Evolutionary conservation across 1,140 invertebrate genomes (phyloP).

Genomic region (Sitophilus oryzae): DNA sequence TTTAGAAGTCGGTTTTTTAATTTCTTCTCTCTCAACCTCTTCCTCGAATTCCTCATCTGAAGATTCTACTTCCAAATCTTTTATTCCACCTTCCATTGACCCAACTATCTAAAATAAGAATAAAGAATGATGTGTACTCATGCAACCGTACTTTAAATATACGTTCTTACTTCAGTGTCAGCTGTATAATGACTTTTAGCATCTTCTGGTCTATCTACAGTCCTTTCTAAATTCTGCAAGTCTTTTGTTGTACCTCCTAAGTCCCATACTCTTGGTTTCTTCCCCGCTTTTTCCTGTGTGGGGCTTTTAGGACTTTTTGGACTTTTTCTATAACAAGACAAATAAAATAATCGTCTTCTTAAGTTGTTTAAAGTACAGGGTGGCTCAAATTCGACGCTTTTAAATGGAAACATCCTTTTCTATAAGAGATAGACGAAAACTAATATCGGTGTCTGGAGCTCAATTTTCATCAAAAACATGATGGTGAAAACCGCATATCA

Average conservation of each 20-base stretch:
- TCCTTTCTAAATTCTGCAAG: constrained; percentile 74
- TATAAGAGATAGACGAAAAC: too few relatives aligned
- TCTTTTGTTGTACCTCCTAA: constrained; percentile 74
- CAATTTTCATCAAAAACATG: too few relatives aligned
- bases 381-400: too few relatives aligned
- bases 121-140: too few relatives aligned
- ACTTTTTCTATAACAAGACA: constrained; percentile 45
- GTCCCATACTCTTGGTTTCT: constrained; percentile 88
- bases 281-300: constrained; percentile 68
- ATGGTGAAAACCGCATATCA: too few relatives aligned
- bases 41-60: constrained; percentile 49
- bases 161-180: constrained; percentile 55
- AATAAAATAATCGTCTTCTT: neutral
- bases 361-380: too few relatives aligned
- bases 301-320: constrained; percentile 53
- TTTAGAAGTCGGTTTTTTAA: constrained; percentile 28
- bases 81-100: constrained; percentile 72
- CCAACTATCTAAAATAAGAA: constrained; percentile 75
- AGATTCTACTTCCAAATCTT: constrained; percentile 56
- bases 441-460: too few relatives aligned
- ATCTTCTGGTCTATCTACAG: constrained; percentile 68
- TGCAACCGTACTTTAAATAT: neutral
- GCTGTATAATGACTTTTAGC: constrained; percentile 52
- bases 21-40: constrained; percentile 19
- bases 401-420: too few relatives aligned